Percentiles rank a stretch among this genome's conserved stretches.
These are phyloP conservation scores for Oncorhynchus nerka DNA, from an alignment of 2,113 vertebrate genomes.

Conservation along the genomic window DNA sequence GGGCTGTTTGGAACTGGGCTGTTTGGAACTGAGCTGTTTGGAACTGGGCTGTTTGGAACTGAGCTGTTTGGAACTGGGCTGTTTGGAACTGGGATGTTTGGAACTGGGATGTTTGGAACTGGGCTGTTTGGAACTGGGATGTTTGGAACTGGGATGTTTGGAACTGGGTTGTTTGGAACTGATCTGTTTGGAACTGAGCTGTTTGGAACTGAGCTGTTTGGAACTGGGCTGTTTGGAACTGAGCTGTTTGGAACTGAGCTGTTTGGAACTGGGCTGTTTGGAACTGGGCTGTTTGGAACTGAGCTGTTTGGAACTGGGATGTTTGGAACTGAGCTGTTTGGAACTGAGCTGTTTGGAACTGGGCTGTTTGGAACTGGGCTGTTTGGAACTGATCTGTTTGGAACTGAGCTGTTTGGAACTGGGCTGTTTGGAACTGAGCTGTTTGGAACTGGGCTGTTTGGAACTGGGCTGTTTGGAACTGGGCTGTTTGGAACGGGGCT, in stretches of 20 bases:
- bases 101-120: too few relatives aligned
- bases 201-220: too few relatives aligned
- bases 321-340: too few relatives aligned
- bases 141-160: too few relatives aligned
- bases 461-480: too few relatives aligned
- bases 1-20: not conserved
- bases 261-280: too few relatives aligned
- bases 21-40: conserved; percentile 16
- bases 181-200: conserved; percentile 11
- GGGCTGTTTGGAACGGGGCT: conserved; percentile 26
- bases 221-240: not conserved
- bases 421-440: conserved; percentile 5
- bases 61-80: conserved; percentile 1
- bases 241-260: conserved; percentile 2
- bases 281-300: conserved; percentile 14
- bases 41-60: not conserved
- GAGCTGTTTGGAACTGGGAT: conserved; percentile 10
- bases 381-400: conserved; percentile 15
- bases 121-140: conserved; percentile 9
- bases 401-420: not conserved
- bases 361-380: conserved; percentile 6
- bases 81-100: conserved; percentile 14
- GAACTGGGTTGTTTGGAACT: conserved; percentile 14
- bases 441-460: not conserved
- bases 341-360: not conserved